Percentiles rank a stretch among this genome's conserved stretches.
These are phyloP conservation scores for Platysteira castanea DNA, from an alignment of 2,113 vertebrate genomes.

Conservation along the genomic window DNA sequence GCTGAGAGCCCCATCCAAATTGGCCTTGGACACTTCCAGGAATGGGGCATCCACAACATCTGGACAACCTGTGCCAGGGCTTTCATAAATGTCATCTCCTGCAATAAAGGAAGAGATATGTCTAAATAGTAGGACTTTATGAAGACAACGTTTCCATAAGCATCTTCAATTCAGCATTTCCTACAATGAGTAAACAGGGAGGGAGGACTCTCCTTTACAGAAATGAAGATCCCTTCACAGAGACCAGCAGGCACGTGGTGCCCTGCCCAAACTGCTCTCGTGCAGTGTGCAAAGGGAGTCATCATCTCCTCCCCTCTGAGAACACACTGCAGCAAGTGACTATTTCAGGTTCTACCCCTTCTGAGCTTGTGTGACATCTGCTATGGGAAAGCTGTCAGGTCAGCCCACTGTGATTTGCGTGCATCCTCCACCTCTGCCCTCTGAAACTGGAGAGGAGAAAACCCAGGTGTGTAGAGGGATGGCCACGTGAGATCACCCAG, in stretches of 20 bases:
- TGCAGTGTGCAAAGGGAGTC: neutral
- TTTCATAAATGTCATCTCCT: neutral
- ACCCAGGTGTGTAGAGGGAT: fast-evolving
- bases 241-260: neutral
- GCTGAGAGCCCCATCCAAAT: neutral
- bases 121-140: neutral
- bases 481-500: neutral
- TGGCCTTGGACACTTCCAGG: neutral
- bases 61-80: neutral
- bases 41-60: neutral
- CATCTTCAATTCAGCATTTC: neutral
- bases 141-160: neutral
- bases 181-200: neutral
- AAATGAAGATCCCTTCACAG: neutral
- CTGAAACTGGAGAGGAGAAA: neutral
- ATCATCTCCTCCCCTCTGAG: neutral
- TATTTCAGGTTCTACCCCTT: neutral
- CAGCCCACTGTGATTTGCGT: fast-evolving
- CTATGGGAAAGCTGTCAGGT: neutral
- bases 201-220: neutral
- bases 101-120: neutral
- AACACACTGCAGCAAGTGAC: neutral
- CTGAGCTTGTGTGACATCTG: neutral
- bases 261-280: neutral
- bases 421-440: neutral